Percentiles rank a stretch among this genome's conserved stretches.
Evolutionary conservation across 2,113 vertebrate species (phyloP).

Genomic region (Microtus richardsoni): DNA sequence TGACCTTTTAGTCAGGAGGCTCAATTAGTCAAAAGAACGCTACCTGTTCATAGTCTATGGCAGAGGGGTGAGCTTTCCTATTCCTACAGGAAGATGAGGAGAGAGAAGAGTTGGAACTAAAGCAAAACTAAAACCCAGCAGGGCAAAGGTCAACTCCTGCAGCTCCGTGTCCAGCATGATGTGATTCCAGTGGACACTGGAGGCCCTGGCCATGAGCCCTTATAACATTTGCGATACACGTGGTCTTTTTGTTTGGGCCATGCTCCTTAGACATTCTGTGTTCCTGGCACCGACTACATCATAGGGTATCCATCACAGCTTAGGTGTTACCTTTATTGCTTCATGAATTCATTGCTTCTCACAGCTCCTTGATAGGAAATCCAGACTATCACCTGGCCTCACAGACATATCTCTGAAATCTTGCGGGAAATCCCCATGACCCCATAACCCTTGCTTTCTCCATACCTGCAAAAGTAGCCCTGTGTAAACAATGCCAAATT

Average conservation of each 20-base stretch:
- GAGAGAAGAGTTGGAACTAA: not conserved
- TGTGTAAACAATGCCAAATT: not conserved
- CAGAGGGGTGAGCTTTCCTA: not conserved
- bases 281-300: not conserved
- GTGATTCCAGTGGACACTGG: not conserved
- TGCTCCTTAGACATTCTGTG: not conserved
- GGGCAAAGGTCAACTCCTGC: not conserved
- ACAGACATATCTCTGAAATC: not conserved
- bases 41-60: not conserved
- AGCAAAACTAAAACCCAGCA: not conserved
- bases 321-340: not conserved
- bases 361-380: not conserved
- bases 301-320: no score
- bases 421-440: not conserved
- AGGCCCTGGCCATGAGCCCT: no score
- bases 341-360: no score
- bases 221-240: fast-evolving
- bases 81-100: not conserved
- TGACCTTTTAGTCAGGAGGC: not conserved
- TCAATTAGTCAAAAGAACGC: not conserved
- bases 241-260: no score
- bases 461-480: not conserved
- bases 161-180: not conserved
- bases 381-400: not conserved
- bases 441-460: not conserved